These are phyloP conservation scores for Drosophila tanythrix DNA, from an alignment of 2,888 invertebrate genomes.

Conservation along the genomic window DNA sequence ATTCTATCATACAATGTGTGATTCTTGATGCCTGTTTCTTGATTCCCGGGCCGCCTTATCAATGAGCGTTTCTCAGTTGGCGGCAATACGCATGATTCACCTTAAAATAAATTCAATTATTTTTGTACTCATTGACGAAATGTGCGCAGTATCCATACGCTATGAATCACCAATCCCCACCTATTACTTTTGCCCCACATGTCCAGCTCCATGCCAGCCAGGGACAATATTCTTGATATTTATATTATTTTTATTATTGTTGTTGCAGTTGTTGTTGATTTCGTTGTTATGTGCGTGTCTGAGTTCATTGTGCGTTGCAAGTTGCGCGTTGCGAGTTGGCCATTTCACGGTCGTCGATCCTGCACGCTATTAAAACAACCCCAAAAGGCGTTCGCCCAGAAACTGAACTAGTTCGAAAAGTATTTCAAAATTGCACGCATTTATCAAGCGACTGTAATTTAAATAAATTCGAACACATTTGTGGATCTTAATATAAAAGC, in stretches of 20 bases:
- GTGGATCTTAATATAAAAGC: neutral
- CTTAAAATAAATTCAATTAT: conserved; percentile 66
- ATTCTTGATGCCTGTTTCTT: conserved; percentile 15
- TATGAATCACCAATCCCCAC: conserved; percentile 50
- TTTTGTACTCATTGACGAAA: conserved; percentile 71
- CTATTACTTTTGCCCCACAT: neutral
- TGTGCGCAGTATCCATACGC: conserved; percentile 62
- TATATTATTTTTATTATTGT: conserved; percentile 27
- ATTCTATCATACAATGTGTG: conserved; percentile 2
- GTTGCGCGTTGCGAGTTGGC: conserved; percentile 39
- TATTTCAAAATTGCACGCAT: neutral
- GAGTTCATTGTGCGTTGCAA: conserved; percentile 78
- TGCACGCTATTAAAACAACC: conserved; percentile 62
- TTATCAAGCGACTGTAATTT: conserved; percentile 1
- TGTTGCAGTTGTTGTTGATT: conserved; percentile 24
- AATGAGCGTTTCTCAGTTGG: conserved; percentile 30
- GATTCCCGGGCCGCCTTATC: conserved; percentile 44
- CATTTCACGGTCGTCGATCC: conserved; percentile 81
- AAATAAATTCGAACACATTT: neutral
- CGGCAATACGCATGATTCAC: conserved; percentile 70
- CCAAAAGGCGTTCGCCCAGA: conserved; percentile 57
- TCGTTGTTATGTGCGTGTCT: conserved; percentile 48
- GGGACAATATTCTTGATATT: conserved; percentile 9
- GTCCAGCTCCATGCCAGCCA: conserved; percentile 13
- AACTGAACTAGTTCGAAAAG: conserved; percentile 35